These are phyloP conservation scores for Drosophila birchii DNA, from an alignment of 2,888 invertebrate species.

Conservation along the genomic window DNA sequence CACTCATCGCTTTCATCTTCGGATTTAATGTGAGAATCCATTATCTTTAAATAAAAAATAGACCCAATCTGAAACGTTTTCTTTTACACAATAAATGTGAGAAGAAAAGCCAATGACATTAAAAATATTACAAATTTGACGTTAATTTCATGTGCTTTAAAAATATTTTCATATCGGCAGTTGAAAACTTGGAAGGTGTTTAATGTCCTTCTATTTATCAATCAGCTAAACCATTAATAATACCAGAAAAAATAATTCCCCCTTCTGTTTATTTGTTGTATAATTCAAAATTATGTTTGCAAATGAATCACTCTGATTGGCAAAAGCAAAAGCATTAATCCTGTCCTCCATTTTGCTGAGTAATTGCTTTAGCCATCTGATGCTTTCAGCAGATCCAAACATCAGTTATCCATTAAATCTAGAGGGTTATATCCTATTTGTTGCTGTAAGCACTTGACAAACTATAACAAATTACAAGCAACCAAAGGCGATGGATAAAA, in stretches of 20 bases:
- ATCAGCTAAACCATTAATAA: slow-evolving; percentile 6
- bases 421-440: slow-evolving; percentile 10
- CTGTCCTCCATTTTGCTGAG: slow-evolving; percentile 13
- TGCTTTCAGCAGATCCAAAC: slow-evolving; percentile 11
- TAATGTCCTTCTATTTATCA: slow-evolving; percentile 1
- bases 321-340: slow-evolving; percentile 18
- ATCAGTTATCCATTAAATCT: slow-evolving; percentile 24
- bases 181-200: background rate
- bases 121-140: background rate
- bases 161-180: too few relatives aligned
- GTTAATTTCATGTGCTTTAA: background rate
- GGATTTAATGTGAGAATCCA: background rate
- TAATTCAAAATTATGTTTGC: slow-evolving; percentile 15
- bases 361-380: slow-evolving; percentile 32
- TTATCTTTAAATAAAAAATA: background rate
- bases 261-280: background rate
- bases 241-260: slow-evolving; percentile 4
- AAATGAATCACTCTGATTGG: slow-evolving; percentile 21
- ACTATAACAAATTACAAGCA: slow-evolving; percentile 48
- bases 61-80: background rate
- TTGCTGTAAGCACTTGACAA: slow-evolving; percentile 47
- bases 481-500: background rate
- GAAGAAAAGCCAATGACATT: slow-evolving; percentile 11
- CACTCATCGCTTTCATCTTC: background rate
- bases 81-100: background rate